Evolutionary conservation across 2,113 vertebrate genomes (phyloP).

Genomic region (Sialia sialis): DNA sequence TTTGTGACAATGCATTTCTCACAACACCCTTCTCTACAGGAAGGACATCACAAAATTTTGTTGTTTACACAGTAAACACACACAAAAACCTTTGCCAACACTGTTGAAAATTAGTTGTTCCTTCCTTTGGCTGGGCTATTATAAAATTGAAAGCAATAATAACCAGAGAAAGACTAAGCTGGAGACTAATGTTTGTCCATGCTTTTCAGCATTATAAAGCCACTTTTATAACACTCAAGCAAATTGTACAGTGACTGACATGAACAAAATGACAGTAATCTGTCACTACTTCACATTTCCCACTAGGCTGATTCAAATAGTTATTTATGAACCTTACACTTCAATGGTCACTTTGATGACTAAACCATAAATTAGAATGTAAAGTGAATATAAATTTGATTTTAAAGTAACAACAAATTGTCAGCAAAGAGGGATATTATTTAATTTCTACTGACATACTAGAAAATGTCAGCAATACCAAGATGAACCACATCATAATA

Average conservation of each 20-base stretch:
- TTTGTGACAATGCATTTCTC: not conserved
- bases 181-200: not conserved
- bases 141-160: not conserved
- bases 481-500: constrained; percentile 14
- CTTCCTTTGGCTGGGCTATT: not conserved
- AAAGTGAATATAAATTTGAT: constrained; percentile 55
- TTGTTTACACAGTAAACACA: not conserved
- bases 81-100: not conserved
- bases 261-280: constrained; percentile 48
- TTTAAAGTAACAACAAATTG: constrained; percentile 49
- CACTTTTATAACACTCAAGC: not conserved
- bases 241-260: constrained; percentile 4
- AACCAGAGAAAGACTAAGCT: not conserved
- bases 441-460: constrained; percentile 49
- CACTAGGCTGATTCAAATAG: constrained; percentile 7
- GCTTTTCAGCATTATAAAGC: constrained; percentile 14
- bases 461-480: constrained; percentile 43
- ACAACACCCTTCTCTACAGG: not conserved
- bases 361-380: constrained; percentile 66
- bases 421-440: constrained; percentile 27
- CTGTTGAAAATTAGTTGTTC: not conserved
- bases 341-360: constrained; percentile 63
- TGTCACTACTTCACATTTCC: constrained; percentile 35
- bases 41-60: not conserved
- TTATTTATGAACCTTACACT: constrained; percentile 54